Evolutionary conservation across 1,140 invertebrate genomes (phyloP), one percentile per base, ranked within the genome.

Genomic region (Liolophura sinensis): DNA sequence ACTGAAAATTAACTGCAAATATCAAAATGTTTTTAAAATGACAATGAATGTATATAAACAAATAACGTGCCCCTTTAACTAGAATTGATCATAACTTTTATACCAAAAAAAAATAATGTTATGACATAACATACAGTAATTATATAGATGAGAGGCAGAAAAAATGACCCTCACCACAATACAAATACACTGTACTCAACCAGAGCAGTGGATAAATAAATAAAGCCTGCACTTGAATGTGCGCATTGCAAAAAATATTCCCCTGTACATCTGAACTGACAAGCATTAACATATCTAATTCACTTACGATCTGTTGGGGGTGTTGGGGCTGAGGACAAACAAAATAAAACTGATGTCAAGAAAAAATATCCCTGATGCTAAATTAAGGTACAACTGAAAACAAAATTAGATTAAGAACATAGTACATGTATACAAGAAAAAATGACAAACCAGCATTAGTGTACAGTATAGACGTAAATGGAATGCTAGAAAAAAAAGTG

Each of bases 241-340:
- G 31, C 46, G 31, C 48, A n/a, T 60, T 31, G 7, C 11, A 46
- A 47, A 40, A 18, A 48, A 27, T 46, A 46, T n/a, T 47, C 31
- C n/a, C 31, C 25, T 46, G 3, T 60, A 59, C 20, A 31, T 7
- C 1, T 24, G 31, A 59, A 6, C 18, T 24, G 7, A 4, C 4
- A 4, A 25, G 20, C 1, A 24, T 31, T 18, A 48, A 40, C 48
- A 46, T n/a, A 46, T 52, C 18, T 52, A 52, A 52, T 52, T 52
- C 46, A 67, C 72, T 71, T 71, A 73, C 72, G 66, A 71, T 68
- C 65, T 50, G 66, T 60, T 51, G 71, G 62, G 22, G 71, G 71
- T 64, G 71, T 70, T n/a, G 68, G 71, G 59, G 71, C 71, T 73
- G 60, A 67, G 31, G 9, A 48, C 50, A 47, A 71, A 71, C 31